Percentiles rank a stretch among this genome's conserved stretches.
Conservation (phyloP, 2,113 vertebrate genomes). For the Gracilinanus agilis region DNA sequence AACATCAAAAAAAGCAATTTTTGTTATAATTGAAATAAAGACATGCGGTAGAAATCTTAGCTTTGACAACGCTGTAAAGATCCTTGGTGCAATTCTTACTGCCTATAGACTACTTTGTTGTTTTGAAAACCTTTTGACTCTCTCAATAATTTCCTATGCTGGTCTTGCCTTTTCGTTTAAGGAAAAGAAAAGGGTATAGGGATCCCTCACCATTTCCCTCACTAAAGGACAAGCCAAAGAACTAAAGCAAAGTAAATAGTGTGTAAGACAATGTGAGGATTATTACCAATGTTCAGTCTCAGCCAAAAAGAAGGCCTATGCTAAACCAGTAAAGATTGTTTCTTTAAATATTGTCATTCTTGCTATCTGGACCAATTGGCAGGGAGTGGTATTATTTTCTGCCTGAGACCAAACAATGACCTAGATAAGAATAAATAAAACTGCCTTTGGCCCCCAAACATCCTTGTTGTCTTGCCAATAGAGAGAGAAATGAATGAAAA, state of each 20-base stretch:
- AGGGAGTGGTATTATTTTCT: not conserved
- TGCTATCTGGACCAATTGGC: not conserved
- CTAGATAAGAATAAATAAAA: not conserved
- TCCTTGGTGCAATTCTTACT: not conserved
- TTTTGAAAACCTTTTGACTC: not conserved
- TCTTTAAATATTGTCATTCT: not conserved
- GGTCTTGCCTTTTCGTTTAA: not conserved
- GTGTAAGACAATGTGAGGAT: not conserved
- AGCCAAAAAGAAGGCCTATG: not conserved
- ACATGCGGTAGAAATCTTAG: not conserved
- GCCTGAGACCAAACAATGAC: not conserved
- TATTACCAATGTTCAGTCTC: not conserved
- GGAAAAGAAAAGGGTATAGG: slow-evolving; percentile 1
- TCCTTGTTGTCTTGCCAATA: not conserved
- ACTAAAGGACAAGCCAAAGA: slow-evolving; percentile 3
- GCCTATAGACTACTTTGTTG: not conserved
- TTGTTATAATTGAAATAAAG: not conserved
- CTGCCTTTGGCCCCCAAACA: no score
- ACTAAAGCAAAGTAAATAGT: slow-evolving; percentile 20
- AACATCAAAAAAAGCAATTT: not conserved
- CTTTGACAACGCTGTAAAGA: not conserved
- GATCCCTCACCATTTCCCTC: not conserved
- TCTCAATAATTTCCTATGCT: not conserved
- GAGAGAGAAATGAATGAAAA: not conserved
- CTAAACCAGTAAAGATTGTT: not conserved